A percentile compares a stretch with the other conserved stretches of the same genome.
Evolutionary conservation across 2,888 invertebrate genomes (phyloP).

Genomic region (Erannis defoliaria): DNA sequence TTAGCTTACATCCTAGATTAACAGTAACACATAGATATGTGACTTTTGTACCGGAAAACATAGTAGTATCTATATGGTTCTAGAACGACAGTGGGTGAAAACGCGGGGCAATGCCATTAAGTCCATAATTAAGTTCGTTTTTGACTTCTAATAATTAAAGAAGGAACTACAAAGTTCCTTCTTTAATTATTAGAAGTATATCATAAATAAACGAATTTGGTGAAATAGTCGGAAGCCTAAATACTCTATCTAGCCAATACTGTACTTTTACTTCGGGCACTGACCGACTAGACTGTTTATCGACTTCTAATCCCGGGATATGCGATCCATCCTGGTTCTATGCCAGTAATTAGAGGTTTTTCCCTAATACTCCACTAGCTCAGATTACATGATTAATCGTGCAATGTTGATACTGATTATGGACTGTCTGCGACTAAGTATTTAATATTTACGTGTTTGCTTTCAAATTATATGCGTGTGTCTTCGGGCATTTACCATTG

Average conservation of each 20-base stretch:
- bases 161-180: too few species aligned
- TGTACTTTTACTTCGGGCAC: slow-evolving; percentile 33
- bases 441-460: background rate
- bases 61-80: too few species aligned
- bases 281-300: slow-evolving; percentile 49
- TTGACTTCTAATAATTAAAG: too few species aligned
- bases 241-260: slow-evolving; percentile 1
- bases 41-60: too few species aligned
- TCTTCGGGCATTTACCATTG: too few species aligned
- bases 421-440: background rate
- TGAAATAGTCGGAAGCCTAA: background rate
- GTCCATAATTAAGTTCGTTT: too few species aligned
- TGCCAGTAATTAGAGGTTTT: slow-evolving; percentile 51
- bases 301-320: slow-evolving; percentile 54
- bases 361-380: slow-evolving; percentile 36
- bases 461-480: background rate
- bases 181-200: too few species aligned
- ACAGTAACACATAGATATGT: too few species aligned
- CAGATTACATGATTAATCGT: slow-evolving; percentile 45
- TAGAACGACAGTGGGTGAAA: too few species aligned
- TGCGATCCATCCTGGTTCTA: slow-evolving; percentile 47
- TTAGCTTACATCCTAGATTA: too few species aligned
- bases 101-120: too few species aligned
- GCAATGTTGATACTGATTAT: slow-evolving; percentile 6
- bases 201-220: background rate